A percentile compares a stretch with the other conserved stretches of the same genome.
These are phyloP conservation scores for Sylvilagus bachmani DNA, from an alignment of 2,113 vertebrate species.

Conservation along the genomic window DNA sequence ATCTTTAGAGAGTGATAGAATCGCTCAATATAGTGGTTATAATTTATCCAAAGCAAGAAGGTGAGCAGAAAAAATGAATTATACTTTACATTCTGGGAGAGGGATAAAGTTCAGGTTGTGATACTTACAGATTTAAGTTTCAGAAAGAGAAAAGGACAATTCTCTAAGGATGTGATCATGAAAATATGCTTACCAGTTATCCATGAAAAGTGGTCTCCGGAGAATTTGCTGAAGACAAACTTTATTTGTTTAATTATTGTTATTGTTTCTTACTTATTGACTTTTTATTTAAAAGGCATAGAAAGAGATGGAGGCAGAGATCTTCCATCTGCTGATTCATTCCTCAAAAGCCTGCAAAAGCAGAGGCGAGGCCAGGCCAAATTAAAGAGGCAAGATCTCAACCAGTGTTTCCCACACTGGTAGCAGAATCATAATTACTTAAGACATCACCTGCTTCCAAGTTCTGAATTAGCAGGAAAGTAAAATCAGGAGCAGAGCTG, in stretches of 20 bases:
- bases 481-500: too few species aligned
- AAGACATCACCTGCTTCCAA: too few species aligned
- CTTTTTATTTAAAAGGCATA: too few species aligned
- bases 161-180: background rate
- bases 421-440: too few species aligned
- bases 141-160: background rate
- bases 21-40: conserved; percentile 13
- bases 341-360: too few species aligned
- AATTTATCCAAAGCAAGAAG: conserved; percentile 31
- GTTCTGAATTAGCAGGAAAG: too few species aligned
- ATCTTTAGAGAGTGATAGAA: background rate
- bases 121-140: background rate
- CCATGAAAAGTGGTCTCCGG: background rate
- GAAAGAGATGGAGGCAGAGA: too few species aligned
- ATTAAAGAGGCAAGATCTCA: too few species aligned
- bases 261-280: too few species aligned
- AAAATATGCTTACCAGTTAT: background rate
- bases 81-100: background rate
- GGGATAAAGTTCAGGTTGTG: background rate
- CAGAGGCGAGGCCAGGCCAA: too few species aligned
- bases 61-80: conserved; percentile 11
- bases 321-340: too few species aligned
- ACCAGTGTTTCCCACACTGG: too few species aligned
- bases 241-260: background rate
- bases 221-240: background rate